Evolutionary conservation across 2,888 invertebrate species (phyloP), one percentile per base, ranked within the genome.

Genomic region (Polyommatus icarus): DNA sequence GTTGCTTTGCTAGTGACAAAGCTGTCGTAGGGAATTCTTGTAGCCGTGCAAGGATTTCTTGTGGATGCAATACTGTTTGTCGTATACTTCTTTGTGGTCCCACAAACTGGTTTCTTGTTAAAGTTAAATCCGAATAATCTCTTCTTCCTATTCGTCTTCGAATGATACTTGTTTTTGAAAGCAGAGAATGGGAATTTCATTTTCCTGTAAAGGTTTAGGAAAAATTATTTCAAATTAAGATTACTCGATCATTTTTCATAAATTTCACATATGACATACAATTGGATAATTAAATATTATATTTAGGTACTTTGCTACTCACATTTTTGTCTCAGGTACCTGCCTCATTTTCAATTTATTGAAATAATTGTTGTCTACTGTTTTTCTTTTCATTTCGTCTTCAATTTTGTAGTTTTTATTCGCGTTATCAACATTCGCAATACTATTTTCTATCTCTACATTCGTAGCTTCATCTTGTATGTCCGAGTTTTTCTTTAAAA

Each of bases 131-230:
- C 46, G 15, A 73, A 73, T 24, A 73, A 15, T 73, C 73, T 46
- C 15, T 46, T 73, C 0, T 24, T 73, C 20, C 73, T 73, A n/a
- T 10, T 73, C n/a, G 46, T 12, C 40, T 73, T 73, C 5, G 5
- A 4, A 15, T 40, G n/a, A 40, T 24, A 10, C 5, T 24, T 54
- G 29, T 50, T 12, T 46, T 54, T 50, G 18, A 20, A 29, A 7
- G 87, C 91, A 90, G 91, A 91, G 91, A 91, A 91, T 86, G 92
- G 91, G 80, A 91, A 81, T 82, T 84, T 90, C 81, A 89, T 83
- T n/a, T 83, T 80, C 81, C 84, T 86, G 46, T 87, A 84, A 1
- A 85, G 80, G 78, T 46, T 46, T 12, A 46, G 46, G 40, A 10
- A 40, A 40, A 40, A 0, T 91, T 91, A 77, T 57, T 57, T 57